phyloP scores from a whole-genome alignment of 2,888 invertebrate species.

The Incurvaria masculella region DNA sequence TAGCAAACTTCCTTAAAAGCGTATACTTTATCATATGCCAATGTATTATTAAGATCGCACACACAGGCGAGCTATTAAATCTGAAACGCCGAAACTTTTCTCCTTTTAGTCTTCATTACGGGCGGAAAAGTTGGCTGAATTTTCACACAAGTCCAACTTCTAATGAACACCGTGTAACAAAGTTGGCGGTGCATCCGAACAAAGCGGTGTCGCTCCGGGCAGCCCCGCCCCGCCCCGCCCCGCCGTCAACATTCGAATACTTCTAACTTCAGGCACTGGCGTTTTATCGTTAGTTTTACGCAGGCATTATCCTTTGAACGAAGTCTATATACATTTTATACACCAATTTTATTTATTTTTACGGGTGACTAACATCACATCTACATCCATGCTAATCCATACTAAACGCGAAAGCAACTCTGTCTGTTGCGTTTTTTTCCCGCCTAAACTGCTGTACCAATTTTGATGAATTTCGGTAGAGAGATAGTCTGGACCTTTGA shows the following conservation, averaged over 20 bases:
- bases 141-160: slow-evolving; percentile 53
- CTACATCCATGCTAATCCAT: no score
- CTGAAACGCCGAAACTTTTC: slow-evolving; percentile 50
- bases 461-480: no score
- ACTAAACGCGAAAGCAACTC: no score
- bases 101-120: slow-evolving; percentile 55
- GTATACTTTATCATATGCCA: slow-evolving; percentile 25
- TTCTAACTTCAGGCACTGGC: background rate
- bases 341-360: no score
- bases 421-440: no score
- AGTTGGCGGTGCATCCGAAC: slow-evolving; percentile 30
- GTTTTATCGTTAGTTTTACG: no score
- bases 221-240: background rate
- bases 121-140: slow-evolving; percentile 48
- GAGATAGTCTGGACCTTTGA: no score
- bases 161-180: slow-evolving; percentile 47
- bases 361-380: no score
- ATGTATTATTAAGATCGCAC: slow-evolving; percentile 34
- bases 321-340: no score
- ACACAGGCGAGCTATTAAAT: slow-evolving; percentile 39
- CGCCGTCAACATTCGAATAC: background rate
- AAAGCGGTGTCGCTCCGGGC: slow-evolving; percentile 20
- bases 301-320: no score
- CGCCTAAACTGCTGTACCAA: no score
- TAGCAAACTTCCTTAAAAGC: background rate